Base-by-base conservation (phyloP, 2,888 invertebrate genomes). In the Amphipyra tragopoginis region DNA sequence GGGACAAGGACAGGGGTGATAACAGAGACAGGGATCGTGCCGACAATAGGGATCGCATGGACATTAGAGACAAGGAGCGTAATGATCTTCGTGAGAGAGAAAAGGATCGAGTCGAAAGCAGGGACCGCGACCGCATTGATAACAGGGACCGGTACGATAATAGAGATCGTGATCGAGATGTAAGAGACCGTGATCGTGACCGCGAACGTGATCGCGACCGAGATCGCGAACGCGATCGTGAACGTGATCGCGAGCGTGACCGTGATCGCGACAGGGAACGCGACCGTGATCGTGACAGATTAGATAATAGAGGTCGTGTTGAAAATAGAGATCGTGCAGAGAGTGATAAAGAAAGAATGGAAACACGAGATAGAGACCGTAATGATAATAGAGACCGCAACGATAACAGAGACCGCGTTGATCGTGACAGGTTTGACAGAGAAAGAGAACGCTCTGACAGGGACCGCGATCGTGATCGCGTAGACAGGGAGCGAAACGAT, bases 51-150 rank as follows among this genome's bases (percentile, higher is more conserved):
- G 88, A 89, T 49, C 74, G 81, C 34, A 77, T 95, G 50, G 93
- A 94, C 62, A 88, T 75, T 49, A 89, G 93, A 69, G 94, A 95
- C 50, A 87, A 90, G 38, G 81, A 81, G 5, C 82, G 84, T 15
- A 84, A 80, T 44, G 86, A 87, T 69, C 42, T 75, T 34, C 78
- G 86, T 33, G 86, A 80, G 59, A 85, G 74, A 72, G 87, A 84
- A 39, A 82, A 77, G 55, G 76, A 77, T 44, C 70, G 77, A 44
- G 59, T 65, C 2, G 77, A 77, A 77, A 65, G 77, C 54, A 77
- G 85, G 52, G 78, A 80, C 34, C 82, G 86, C 29, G 80, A 80
- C 49, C 95, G 96, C 26, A 95, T 95, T 36, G 91, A 92, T 59
- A 88, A 79, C 50, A 86, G 92, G 50, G 92, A 93, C 55, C 83